phyloP scores from a whole-genome alignment of 2,888 invertebrate genomes.

The Pollenia angustigena region DNA sequence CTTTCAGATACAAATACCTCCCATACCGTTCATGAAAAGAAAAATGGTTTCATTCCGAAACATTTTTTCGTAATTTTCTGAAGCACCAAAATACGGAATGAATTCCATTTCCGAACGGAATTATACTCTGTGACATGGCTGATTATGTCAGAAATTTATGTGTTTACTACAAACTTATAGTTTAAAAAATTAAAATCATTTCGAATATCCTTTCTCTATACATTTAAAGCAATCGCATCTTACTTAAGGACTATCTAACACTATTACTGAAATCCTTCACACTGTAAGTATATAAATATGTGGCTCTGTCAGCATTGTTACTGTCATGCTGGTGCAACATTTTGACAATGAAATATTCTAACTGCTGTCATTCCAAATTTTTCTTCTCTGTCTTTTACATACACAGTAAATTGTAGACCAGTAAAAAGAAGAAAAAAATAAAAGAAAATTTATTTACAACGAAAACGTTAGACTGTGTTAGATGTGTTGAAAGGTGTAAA shows the following conservation, averaged over 20 bases:
- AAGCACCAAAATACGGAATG: too few species aligned
- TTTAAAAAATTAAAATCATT: too few species aligned
- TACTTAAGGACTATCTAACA: background rate
- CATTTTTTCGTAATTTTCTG: too few species aligned
- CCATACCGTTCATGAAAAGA: too few species aligned
- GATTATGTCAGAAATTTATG: too few species aligned
- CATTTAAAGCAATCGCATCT: background rate
- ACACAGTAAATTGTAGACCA: constrained; percentile 43
- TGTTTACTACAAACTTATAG: too few species aligned
- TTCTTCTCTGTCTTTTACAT: constrained; percentile 36
- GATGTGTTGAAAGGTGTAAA: constrained; percentile 82
- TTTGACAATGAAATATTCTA: constrained; percentile 82
- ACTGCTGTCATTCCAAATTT: constrained; percentile 75
- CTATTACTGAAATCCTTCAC: constrained; percentile 13
- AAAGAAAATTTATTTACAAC: background rate
- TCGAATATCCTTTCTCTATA: background rate
- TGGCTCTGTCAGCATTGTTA: constrained; percentile 49
- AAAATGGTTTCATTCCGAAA: too few species aligned
- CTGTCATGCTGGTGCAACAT: constrained; percentile 73
- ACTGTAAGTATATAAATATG: constrained; percentile 12
- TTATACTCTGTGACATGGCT: too few species aligned
- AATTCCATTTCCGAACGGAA: too few species aligned
- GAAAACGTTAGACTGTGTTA: constrained; percentile 74
- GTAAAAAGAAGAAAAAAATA: constrained; percentile 67
- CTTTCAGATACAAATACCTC: too few species aligned